Evolutionary conservation across 2,797 vertebrate species (phyloP).

Genomic region (Fringilla coelebs): DNA sequence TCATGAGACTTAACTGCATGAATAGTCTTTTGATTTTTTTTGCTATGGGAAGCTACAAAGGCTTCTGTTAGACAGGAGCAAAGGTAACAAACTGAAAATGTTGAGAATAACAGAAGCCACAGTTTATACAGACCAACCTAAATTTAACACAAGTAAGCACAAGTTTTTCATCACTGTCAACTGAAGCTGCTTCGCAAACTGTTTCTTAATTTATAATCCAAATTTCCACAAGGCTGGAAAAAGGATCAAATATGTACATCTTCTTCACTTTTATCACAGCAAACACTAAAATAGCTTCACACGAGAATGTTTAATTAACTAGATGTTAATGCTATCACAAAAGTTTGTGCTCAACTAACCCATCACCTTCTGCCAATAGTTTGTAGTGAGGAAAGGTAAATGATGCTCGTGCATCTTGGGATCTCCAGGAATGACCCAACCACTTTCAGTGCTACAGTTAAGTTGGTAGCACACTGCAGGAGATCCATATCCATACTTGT

Average conservation of each 20-base stretch:
- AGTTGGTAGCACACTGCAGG: neutral
- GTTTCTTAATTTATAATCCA: neutral
- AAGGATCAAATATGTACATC: neutral
- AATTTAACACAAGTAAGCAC: neutral
- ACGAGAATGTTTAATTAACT: neutral
- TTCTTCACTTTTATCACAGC: neutral
- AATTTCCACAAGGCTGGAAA: neutral
- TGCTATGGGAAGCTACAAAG: neutral
- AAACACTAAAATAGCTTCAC: neutral
- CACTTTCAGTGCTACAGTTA: neutral
- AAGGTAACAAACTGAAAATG: neutral
- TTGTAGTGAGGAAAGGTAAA: neutral
- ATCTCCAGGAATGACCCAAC: neutral
- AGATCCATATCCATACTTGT: neutral
- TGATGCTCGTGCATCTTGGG: neutral
- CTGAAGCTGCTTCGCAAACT: neutral
- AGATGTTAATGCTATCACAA: neutral
- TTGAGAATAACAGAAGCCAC: neutral
- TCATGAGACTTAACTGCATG: neutral
- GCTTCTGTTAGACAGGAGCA: neutral
- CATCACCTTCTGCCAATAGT: neutral
- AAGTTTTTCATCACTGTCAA: neutral
- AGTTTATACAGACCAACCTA: neutral
- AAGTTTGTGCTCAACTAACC: neutral
- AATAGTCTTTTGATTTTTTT: neutral